Base-by-base conservation (phyloP, 2,888 invertebrate species). In the Andrena fulva region DNA sequence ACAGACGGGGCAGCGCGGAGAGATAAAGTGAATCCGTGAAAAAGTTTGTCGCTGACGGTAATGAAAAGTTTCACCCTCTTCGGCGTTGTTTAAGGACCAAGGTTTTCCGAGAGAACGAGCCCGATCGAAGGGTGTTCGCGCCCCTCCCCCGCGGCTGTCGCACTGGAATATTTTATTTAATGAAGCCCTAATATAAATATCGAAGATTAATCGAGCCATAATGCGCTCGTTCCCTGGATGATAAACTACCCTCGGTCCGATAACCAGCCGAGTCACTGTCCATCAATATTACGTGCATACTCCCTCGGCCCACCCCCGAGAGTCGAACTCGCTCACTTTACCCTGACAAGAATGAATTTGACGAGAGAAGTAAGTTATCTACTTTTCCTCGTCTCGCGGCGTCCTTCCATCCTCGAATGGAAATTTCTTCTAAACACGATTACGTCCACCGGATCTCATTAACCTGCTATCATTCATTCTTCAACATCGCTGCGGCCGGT, bases 161-260 rank as follows among this genome's bases (percentile, higher is more conserved):
- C 74, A 73, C 54, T 66, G 62, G 82, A 81, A 80, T 84, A 89
- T 90, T 87, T 90, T 88, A 90, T 86, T 86, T 87, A 90, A 92
- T 91, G 89, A 92, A 92, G 90, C 89, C 85, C 85, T 89, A 91
- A 92, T 92, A 92, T 92, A 93, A 93, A 93, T 92, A 92, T 92
- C 89, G 92, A 93, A 91, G 93, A 93, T 93, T 93, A 93, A 93
- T 93, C 91, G 93, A 91, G 89, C 84, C 89, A 87, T 93, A 93
- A 93, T 93, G 90, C 87, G 89, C 86, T 92, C 92, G 92, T 93
- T 92, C 91, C 84, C 84, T 10, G 89, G 90, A 89, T 92, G 93
- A 93, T 93, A 92, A 92, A 93, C 89, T 92, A 90, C 88, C 89
- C 81, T 76, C 67, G 82, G 54, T 48, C 75, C 87, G 89, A 91